Base-by-base conservation (phyloP, 2,797 vertebrate genomes). In the Gallinago solitaria region DNA sequence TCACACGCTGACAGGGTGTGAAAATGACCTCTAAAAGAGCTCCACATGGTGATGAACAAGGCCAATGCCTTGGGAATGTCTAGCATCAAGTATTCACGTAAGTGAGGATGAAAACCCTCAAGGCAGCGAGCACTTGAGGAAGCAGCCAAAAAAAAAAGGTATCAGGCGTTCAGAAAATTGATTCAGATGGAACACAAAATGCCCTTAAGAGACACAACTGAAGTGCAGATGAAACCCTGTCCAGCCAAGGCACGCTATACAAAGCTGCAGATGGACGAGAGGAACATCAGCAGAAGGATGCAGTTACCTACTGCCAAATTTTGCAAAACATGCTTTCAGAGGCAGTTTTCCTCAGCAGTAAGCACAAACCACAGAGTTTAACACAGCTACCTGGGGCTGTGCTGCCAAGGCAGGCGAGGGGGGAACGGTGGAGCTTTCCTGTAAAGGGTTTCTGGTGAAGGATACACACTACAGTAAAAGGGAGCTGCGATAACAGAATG, bases 11-110 rank as follows among this genome's bases (percentile, higher is more conserved):
- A 23, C 9, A 6, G 89, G 74, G 83, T 1, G 30, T 80, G 90
- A 94, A 92, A 94, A 93, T 35, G 93, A 93, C 87, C 95, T 71
- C 92, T 73, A 80, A 48, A 82, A 71, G 69, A 75, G 76, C 84
- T 95, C 10, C 53, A 68, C 71, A 2, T 2, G 6, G 56, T 77
- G 92, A 90, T 45, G 88, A 84, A 70, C 1, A 25, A 89, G 69
- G 76, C 68, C 65, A 59, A 35, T 6, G 82, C 91, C 89, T 61
- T 16, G 79, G 94, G 91, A 94, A 87, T 8, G 56, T 13, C 79
- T 78, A 56, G 71, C 82, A 73, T 33, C 68, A n/a, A 90, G 81
- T 59, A 90, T 2, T 64, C 83, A 79, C 61, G 30, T 16, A 50
- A 61, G 60, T 2, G 18, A 94, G 68, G 88, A 75, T 50, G 59